Evolutionary conservation across 2,797 vertebrate genomes (phyloP).

Genomic region (Etheostoma nigrum): DNA sequence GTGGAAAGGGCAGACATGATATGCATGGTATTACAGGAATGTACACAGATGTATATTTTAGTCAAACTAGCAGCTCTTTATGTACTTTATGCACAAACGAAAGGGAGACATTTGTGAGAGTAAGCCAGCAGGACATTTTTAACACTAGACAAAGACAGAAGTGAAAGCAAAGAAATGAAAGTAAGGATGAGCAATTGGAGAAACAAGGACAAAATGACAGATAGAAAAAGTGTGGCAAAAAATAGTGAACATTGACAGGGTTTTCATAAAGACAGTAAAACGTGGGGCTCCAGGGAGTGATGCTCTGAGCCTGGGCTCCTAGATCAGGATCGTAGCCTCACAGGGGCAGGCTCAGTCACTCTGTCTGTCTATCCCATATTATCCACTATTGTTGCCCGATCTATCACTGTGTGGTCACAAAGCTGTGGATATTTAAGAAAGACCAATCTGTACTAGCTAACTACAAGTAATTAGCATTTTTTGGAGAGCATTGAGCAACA

Average conservation of each 20-base stretch:
- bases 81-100: not conserved
- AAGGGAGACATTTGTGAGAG: conserved; percentile 34
- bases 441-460: not conserved
- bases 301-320: conserved; percentile 27
- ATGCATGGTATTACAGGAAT: not conserved
- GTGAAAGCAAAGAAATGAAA: conserved; percentile 49
- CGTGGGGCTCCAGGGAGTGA: conserved; percentile 27
- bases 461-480: not conserved
- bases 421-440: conserved; percentile 8
- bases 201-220: conserved; percentile 19
- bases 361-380: conserved; percentile 35
- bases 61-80: not conserved
- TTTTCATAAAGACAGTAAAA: conserved; percentile 43
- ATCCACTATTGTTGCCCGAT: conserved; percentile 29
- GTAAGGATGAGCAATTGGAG: conserved; percentile 25
- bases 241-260: conserved; percentile 29
- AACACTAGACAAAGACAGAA: conserved; percentile 36
- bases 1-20: not conserved
- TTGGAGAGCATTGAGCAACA: not conserved
- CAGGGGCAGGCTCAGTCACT: conserved; percentile 37
- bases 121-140: conserved; percentile 42
- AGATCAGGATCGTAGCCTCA: conserved; percentile 47
- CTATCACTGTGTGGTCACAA: conserved; percentile 36
- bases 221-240: conserved; percentile 18
- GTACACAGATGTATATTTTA: not conserved